Evolutionary conservation across 2,113 vertebrate genomes (phyloP), one percentile per base, ranked within the genome.

Genomic region (Cebidichthys violaceus): DNA sequence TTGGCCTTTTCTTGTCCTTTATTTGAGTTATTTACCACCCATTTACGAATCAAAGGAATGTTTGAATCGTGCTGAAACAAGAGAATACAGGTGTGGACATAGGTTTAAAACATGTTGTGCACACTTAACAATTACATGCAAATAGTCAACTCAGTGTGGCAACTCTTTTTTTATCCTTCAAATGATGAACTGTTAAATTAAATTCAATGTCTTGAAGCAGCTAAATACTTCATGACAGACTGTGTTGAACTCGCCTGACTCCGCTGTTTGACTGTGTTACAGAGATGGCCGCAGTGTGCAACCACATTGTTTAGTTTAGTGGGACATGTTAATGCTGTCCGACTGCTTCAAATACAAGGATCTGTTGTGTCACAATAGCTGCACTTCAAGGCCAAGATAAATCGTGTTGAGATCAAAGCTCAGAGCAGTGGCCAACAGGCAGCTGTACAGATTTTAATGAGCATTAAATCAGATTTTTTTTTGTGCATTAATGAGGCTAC

Each of bases 331-430:
- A 61, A 66, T 76, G 39, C 67, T 35, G 61, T 79, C 57, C 8
- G 8, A 62, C 70, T 47, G 70, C 68, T 70, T 86, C 68, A 87
- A 84, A 87, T 81, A 70, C n/a, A 81, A 54, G 57, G 69, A 79
- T 84, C 35, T 75, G 52, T 78, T 64, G 31, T 75, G 62, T 86
- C 79, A 79, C 83, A 88, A 87, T 86, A 78, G 45, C 59, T 86
- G 70, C 75, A 70, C 77, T 70, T 65, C 14, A 70, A 77, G 84
- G 77, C 82, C 67, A 37, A 82, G 57, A 87, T 92, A 81, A 91
- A 90, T 93, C 90, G 86, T 67, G 62, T 29, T 22, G 47, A 85
- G 89, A 91, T 93, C 93, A 94, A 94, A 93, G 90, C 84, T 71
- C 50, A 43, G 74, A 84, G 66, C 76, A 66, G 71, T 81, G 82